These are phyloP conservation scores for Epinephelus awoara DNA, from an alignment of 2,797 vertebrate species.

Conservation along the genomic window DNA sequence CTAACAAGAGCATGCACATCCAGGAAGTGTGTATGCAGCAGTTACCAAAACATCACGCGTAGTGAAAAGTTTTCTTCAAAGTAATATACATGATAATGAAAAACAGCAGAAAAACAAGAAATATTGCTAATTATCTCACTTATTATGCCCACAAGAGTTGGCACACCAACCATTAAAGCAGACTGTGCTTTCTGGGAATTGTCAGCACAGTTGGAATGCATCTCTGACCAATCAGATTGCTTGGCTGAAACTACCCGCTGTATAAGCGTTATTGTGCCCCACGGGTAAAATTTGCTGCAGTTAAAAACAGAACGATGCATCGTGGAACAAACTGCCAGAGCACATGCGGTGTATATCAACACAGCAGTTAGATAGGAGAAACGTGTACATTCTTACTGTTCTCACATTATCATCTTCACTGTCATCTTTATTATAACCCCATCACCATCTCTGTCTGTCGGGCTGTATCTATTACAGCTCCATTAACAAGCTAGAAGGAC, in stretches of 20 bases:
- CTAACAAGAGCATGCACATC: slow-evolving; percentile 9
- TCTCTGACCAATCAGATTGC: slow-evolving; percentile 53
- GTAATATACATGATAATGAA: slow-evolving; percentile 58
- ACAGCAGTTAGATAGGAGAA: slow-evolving; percentile 26
- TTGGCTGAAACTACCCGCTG: slow-evolving; percentile 49
- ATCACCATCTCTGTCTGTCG: background rate
- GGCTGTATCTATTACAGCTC: background rate
- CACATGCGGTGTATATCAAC: slow-evolving; percentile 32
- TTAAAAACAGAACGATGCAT: slow-evolving; percentile 61
- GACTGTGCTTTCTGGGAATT: slow-evolving; percentile 60
- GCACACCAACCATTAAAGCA: slow-evolving; percentile 44
- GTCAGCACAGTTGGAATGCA: slow-evolving; percentile 60
- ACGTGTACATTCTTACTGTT: background rate
- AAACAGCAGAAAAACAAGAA: slow-evolving; percentile 60
- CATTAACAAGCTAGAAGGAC: slow-evolving; percentile 1
- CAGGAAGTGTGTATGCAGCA: slow-evolving; percentile 27
- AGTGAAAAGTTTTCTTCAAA: slow-evolving; percentile 46
- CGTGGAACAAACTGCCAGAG: slow-evolving; percentile 34
- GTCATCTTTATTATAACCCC: background rate
- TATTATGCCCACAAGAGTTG: slow-evolving; percentile 63
- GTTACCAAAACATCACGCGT: slow-evolving; percentile 12
- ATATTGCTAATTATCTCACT: slow-evolving; percentile 56
- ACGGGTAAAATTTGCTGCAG: slow-evolving; percentile 53
- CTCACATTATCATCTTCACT: background rate
- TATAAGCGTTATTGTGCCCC: slow-evolving; percentile 63